Conservation (phyloP, 2,888 invertebrate species). For the Eremobia ochroleuca region DNA sequence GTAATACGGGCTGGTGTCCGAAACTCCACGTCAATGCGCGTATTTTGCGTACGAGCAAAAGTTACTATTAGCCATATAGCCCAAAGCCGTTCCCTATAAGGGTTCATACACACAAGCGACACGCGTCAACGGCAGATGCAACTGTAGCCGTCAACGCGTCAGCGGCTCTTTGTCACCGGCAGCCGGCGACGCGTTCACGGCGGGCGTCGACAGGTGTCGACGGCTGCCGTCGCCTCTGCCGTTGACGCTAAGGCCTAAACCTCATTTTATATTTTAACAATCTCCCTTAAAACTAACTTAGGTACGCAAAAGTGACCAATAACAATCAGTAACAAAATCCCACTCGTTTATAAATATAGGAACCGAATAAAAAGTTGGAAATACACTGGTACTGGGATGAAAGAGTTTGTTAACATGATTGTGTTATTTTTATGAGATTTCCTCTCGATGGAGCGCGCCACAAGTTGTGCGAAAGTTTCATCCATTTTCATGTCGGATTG, state of each 20-base stretch:
- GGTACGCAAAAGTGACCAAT: neutral
- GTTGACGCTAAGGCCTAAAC: neutral
- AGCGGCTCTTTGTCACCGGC: neutral
- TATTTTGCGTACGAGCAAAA: neutral
- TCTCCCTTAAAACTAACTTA: neutral
- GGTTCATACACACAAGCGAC: neutral
- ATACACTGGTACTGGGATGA: constrained; percentile 31
- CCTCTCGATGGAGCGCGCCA: constrained; percentile 41
- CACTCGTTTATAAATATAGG: constrained; percentile 12
- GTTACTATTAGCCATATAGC: neutral
- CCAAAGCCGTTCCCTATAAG: neutral
- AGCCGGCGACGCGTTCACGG: neutral
- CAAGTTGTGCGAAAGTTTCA: constrained; percentile 46
- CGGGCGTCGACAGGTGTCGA: neutral
- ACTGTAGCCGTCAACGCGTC: too few species aligned
- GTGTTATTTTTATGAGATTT: constrained; percentile 55
- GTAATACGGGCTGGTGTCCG: neutral
- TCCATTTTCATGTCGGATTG: constrained; percentile 43
- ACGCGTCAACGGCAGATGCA: too few species aligned
- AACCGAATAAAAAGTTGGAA: constrained; percentile 29
- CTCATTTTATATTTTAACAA: neutral
- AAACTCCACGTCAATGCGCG: neutral
- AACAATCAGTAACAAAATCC: neutral
- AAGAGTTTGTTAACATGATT: constrained; percentile 51
- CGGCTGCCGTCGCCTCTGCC: neutral